These are phyloP conservation scores for Apeira syringaria DNA, from an alignment of 2,888 invertebrate genomes.

Conservation along the genomic window DNA sequence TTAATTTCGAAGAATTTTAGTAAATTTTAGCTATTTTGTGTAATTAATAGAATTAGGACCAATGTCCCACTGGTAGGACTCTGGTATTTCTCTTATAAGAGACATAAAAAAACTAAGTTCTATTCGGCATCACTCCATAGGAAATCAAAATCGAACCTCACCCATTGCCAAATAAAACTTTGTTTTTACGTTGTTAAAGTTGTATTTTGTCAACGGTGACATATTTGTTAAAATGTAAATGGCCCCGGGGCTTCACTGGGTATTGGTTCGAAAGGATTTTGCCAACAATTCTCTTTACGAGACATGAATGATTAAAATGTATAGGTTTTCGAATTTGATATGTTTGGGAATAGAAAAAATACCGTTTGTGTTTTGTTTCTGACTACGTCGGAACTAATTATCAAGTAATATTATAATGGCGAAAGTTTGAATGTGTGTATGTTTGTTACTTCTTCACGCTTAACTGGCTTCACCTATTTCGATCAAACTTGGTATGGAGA, in stretches of 20 bases:
- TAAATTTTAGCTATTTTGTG: too few relatives aligned
- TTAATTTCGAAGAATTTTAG: too few relatives aligned
- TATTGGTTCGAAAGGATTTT: constrained; percentile 62
- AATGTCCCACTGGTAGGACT: too few relatives aligned
- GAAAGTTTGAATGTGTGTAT: too few relatives aligned
- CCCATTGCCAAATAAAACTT: constrained; percentile 13
- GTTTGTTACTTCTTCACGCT: too few relatives aligned
- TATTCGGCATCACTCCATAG: too few relatives aligned
- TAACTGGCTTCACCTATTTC: too few relatives aligned
- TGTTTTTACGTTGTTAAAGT: constrained; percentile 2
- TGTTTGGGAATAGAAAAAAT: constrained; percentile 36
- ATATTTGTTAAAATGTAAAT: constrained; percentile 42
- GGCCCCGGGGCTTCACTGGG: constrained; percentile 53
- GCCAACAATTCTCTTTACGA: constrained; percentile 48
- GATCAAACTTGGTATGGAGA: too few relatives aligned
- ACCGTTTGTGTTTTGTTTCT: constrained; percentile 16
- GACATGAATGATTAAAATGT: constrained; percentile 45
- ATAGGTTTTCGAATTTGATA: constrained; percentile 49
- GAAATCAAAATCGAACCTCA: background rate
- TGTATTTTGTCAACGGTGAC: constrained; percentile 23
- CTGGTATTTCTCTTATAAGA: too few relatives aligned
- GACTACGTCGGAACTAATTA: background rate
- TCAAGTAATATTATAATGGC: too few relatives aligned
- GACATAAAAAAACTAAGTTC: too few relatives aligned
- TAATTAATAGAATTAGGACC: too few relatives aligned